These are phyloP conservation scores for Naso thynnoides DNA, from an alignment of 2,797 vertebrate species.

Conservation along the genomic window DNA sequence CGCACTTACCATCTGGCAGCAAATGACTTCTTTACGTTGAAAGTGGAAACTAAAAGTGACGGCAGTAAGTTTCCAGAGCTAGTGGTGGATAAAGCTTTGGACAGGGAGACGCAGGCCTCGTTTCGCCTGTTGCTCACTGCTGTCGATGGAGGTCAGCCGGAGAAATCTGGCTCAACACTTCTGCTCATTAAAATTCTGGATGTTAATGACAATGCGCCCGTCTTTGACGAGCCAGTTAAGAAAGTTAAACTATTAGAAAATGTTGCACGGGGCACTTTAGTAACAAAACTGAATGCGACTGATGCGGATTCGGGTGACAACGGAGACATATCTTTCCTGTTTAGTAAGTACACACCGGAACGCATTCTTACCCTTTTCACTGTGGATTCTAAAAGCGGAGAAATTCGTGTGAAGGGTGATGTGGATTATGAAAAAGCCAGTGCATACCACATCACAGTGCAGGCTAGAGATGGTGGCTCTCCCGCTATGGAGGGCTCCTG, in stretches of 20 bases:
- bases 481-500: conserved; percentile 96
- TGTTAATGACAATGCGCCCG: conserved; percentile 93
- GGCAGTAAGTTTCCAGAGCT: conserved; percentile 94
- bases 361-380: conserved; percentile 86
- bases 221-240: conserved; percentile 87
- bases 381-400: conserved; percentile 89
- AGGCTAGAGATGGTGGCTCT: conserved; percentile 91
- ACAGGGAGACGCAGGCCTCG: conserved; percentile 90
- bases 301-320: conserved; percentile 92
- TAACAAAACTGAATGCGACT: conserved; percentile 91
- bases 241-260: conserved; percentile 91
- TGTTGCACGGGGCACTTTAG: conserved; percentile 87
- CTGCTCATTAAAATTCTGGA: conserved; percentile 91
- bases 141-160: conserved; percentile 91
- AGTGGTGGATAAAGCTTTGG: conserved; percentile 90
- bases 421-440: conserved; percentile 91
- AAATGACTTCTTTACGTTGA: conserved; percentile 89
- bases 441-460: conserved; percentile 91
- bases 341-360: conserved; percentile 92
- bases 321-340: conserved; percentile 90
- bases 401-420: conserved; percentile 87
- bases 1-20: conserved; percentile 90
- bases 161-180: conserved; percentile 89
- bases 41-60: conserved; percentile 91
- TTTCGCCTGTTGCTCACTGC: conserved; percentile 92